Base-by-base conservation (phyloP, 2,888 invertebrate species). In the Silvanus unidentatus region DNA sequence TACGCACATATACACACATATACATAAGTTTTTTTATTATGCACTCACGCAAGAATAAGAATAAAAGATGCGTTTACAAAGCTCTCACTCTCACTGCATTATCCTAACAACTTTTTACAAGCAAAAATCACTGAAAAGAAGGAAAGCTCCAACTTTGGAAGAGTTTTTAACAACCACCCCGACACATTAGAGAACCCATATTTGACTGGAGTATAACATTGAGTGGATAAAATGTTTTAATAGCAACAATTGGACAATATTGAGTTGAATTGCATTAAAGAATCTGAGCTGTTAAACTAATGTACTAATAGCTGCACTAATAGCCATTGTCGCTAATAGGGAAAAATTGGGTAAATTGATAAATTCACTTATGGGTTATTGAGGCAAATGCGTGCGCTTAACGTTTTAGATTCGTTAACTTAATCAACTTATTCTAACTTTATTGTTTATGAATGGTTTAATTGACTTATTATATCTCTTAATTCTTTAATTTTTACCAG, bases 291-390 rank as follows among this genome's bases (percentile, higher is more conserved):
- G 69, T 71, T 71, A 71, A 70, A 69, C 69, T 69, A 69, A 70
- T 69, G 68, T 66, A 70, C 70, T 70, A 69, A 69, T 70, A 68
- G 68, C 68, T 69, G 70, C 69, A 69, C 70, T 72, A 72, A 72
- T 71, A 70, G 71, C 69, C 66, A 70, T 70, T 70, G 70, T 69
- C 66, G 69, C 71, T 73, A 73, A 73, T 72, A 69, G 72, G 71
- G 71, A 71, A 73, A 72, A 72, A 73, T 73, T 73, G 71, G 71
- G 72, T 73, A 73, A 73, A 73, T 73, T 73, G 72, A 72, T 72
- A 72, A 71, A 72, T 72, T 71, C 72, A 72, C 66, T 69, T 70
- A 67, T 54, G 59, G 59, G 54, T 55, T 59, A 67, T 66, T 66
- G 65, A 64, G 58, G 52, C 57, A 58, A 63, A 62, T 60, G 64